Percentiles rank a stretch among this genome's conserved stretches.
Conservation (phyloP, 2,888 invertebrate species). For the Tanaodytes sp. region DNA sequence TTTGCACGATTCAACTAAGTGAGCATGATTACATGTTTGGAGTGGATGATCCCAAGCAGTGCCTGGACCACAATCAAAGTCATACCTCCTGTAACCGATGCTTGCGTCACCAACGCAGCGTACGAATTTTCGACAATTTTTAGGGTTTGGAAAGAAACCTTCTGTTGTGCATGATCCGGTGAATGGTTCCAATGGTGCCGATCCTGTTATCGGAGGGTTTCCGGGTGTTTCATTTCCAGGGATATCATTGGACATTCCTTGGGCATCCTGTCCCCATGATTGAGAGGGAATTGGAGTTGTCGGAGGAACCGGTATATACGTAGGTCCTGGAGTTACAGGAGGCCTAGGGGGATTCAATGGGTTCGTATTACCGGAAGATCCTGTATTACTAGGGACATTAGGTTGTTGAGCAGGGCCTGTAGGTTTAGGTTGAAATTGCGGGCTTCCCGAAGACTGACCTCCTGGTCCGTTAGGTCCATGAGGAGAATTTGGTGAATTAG, state of each 20-base stretch:
- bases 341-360: neutral
- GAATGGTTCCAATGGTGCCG: no score
- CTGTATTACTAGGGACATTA: neutral
- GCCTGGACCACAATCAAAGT: slow-evolving; percentile 83
- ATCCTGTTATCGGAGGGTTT: no score
- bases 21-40: slow-evolving; percentile 80
- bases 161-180: slow-evolving; percentile 75
- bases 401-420: slow-evolving; percentile 1
- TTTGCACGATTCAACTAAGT: slow-evolving; percentile 55
- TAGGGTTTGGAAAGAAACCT: slow-evolving; percentile 81
- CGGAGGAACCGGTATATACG: slow-evolving; percentile 3
- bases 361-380: neutral
- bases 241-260: no score
- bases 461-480: no score
- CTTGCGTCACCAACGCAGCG: slow-evolving; percentile 81
- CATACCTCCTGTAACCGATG: slow-evolving; percentile 77
- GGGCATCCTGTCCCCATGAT: no score
- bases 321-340: neutral
- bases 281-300: neutral
- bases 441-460: no score
- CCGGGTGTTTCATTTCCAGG: slow-evolving; percentile 1
- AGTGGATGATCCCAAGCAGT: slow-evolving; percentile 84
- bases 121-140: slow-evolving; percentile 84
- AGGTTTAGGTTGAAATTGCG: no score
- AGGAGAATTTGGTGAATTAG: no score